These are phyloP conservation scores for Iguana delicatissima DNA, from an alignment of 2,797 vertebrate species.

Conservation along the genomic window DNA sequence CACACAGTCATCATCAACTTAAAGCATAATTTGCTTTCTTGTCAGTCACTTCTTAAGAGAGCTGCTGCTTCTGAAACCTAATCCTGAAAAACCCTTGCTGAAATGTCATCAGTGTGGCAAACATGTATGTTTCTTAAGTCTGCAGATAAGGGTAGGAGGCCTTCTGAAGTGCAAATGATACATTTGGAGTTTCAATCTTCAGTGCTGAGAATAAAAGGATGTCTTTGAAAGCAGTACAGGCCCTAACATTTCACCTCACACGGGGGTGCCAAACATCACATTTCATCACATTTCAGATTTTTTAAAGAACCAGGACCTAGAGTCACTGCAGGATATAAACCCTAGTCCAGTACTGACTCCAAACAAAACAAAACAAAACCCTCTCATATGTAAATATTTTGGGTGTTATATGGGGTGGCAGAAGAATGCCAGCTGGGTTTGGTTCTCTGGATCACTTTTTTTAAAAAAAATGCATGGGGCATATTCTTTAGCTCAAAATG, in stretches of 20 bases:
- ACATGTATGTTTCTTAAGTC: fast-evolving
- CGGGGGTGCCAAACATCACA: not conserved
- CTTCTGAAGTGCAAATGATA: constrained; percentile 27
- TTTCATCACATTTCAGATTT: not conserved
- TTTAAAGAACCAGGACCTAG: not conserved
- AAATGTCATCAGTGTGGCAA: constrained; percentile 28
- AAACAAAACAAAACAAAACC: not conserved
- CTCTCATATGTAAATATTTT: not conserved
- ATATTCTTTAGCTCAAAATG: not conserved
- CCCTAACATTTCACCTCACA: constrained; percentile 7
- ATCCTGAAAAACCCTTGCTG: constrained; percentile 24
- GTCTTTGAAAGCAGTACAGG: not conserved
- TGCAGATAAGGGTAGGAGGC: constrained; percentile 23
- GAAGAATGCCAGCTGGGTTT: not conserved
- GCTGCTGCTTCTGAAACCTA: not conserved
- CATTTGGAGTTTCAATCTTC: not conserved
- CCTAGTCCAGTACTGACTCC: not conserved
- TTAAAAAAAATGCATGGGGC: not conserved
- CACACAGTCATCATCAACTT: constrained; percentile 15
- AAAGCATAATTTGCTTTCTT: constrained; percentile 40
- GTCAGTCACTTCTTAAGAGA: constrained; percentile 22
- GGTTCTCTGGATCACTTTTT: not conserved
- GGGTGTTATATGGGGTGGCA: not conserved
- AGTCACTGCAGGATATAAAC: not conserved
- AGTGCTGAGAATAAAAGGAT: not conserved